Evolutionary conservation across 2,888 invertebrate species (phyloP).

Genomic region (Melinaea menophilus): DNA sequence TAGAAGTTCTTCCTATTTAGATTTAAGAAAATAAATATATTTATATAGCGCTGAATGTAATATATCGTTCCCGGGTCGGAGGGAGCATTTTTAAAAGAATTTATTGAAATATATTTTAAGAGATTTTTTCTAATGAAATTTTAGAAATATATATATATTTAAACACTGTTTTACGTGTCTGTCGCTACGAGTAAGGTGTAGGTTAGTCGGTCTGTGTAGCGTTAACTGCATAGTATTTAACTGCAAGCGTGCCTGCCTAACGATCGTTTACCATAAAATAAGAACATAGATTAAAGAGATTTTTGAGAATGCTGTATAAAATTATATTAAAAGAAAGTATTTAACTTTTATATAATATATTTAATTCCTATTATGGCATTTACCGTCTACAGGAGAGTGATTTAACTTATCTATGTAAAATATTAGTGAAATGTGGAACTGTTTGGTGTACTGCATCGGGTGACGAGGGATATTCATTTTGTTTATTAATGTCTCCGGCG

Average conservation of each 20-base stretch:
- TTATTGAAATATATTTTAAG: slow-evolving; percentile 74
- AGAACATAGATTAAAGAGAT: slow-evolving; percentile 44
- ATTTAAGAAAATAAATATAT: slow-evolving; percentile 65
- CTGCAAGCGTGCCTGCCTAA: slow-evolving; percentile 57
- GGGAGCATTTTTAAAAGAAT: slow-evolving; percentile 57
- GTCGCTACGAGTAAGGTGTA: slow-evolving; percentile 62
- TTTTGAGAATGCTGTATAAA: slow-evolving; percentile 46
- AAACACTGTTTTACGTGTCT: slow-evolving; percentile 70
- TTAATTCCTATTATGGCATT: slow-evolving; percentile 76
- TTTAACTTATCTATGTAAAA: slow-evolving; percentile 54
- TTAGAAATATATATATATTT: slow-evolving; percentile 57
- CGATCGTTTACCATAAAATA: slow-evolving; percentile 57
- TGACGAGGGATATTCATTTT: slow-evolving; percentile 40
- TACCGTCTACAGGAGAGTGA: slow-evolving; percentile 74
- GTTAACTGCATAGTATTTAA: slow-evolving; percentile 41
- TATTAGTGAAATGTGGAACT: slow-evolving; percentile 63
- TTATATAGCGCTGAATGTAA: slow-evolving; percentile 63
- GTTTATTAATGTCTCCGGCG: too few species aligned
- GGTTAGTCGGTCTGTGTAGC: slow-evolving; percentile 39
- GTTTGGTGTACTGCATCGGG: slow-evolving; percentile 52
- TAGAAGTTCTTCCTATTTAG: slow-evolving; percentile 72
- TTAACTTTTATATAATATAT: slow-evolving; percentile 60
- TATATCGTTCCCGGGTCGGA: slow-evolving; percentile 52
- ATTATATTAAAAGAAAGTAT: slow-evolving; percentile 45
- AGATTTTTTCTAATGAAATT: slow-evolving; percentile 72